phyloP scores from a whole-genome alignment of 2,113 vertebrate species.

The Canis aureus region DNA sequence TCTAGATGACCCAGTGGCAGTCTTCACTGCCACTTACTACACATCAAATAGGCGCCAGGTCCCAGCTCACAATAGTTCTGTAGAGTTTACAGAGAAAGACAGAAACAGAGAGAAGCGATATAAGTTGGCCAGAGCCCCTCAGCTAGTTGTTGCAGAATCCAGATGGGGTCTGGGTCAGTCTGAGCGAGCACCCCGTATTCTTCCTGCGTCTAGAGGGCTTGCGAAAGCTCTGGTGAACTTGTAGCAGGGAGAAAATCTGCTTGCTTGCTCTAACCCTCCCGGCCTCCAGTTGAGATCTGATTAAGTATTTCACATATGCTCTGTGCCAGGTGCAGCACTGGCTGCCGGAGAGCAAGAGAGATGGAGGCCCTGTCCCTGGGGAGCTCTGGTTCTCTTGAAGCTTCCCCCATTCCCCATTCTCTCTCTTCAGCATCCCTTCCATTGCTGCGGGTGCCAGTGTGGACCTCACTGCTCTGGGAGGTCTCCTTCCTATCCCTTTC shows the following conservation, averaged over 20 bases:
- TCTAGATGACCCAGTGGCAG: neutral
- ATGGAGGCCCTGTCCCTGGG: neutral
- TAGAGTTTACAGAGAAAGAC: neutral
- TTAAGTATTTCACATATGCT: neutral
- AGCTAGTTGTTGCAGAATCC: neutral
- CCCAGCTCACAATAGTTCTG: neutral
- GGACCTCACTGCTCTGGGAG: neutral
- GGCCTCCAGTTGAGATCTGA: neutral
- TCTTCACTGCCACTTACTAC: neutral
- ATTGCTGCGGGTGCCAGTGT: neutral
- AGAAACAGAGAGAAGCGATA: neutral
- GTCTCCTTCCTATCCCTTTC: neutral
- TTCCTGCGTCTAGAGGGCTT: neutral
- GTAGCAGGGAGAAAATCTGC: neutral
- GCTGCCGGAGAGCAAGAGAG: accelerated
- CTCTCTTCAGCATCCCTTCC: neutral
- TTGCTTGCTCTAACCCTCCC: neutral
- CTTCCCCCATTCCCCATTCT: too few species aligned
- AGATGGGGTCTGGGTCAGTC: neutral
- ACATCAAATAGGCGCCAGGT: neutral
- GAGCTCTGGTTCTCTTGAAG: neutral
- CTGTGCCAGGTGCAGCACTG: neutral
- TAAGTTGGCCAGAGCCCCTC: neutral
- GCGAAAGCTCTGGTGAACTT: neutral
- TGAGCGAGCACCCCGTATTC: neutral